A percentile compares a stretch with the other conserved stretches of the same genome.
Conservation (phyloP, 2,888 invertebrate species). For the Drosophila incognita region DNA sequence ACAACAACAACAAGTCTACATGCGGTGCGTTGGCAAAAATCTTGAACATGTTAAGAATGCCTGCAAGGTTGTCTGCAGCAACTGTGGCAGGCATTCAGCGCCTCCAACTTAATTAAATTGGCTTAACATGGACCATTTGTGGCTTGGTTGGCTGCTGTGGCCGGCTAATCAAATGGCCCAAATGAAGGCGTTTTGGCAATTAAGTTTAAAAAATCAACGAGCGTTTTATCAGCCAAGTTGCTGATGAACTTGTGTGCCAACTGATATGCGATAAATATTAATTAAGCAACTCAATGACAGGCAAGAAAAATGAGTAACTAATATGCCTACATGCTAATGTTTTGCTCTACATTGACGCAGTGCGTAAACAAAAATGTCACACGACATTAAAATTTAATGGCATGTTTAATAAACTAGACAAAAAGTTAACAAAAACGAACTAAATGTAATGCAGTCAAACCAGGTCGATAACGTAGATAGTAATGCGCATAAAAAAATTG, state of each 20-base stretch:
- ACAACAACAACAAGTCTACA: slow-evolving; percentile 27
- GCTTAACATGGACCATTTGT: slow-evolving; percentile 52
- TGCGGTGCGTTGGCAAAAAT: slow-evolving; percentile 71
- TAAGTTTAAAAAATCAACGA: slow-evolving; percentile 28
- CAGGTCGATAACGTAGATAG: slow-evolving; percentile 61
- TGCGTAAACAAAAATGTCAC: slow-evolving; percentile 68
- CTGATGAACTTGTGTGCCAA: slow-evolving; percentile 39
- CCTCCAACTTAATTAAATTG: slow-evolving; percentile 73
- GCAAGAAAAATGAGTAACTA: slow-evolving; percentile 58
- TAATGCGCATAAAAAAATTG: slow-evolving; percentile 39
- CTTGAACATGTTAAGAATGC: slow-evolving; percentile 74
- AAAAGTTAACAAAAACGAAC: slow-evolving; percentile 42
- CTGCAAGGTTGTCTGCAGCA: slow-evolving; percentile 67
- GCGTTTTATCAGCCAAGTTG: slow-evolving; percentile 22
- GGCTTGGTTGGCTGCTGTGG: slow-evolving; percentile 25
- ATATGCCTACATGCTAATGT: slow-evolving; percentile 65
- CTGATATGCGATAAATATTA: slow-evolving; percentile 64
- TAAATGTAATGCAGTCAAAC: slow-evolving; percentile 57
- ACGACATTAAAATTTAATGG: slow-evolving; percentile 70
- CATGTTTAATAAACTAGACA: slow-evolving; percentile 52
- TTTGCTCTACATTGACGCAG: slow-evolving; percentile 61
- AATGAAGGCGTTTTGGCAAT: slow-evolving; percentile 48
- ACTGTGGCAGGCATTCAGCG: slow-evolving; percentile 52
- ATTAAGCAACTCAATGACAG: slow-evolving; percentile 66
- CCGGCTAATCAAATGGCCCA: slow-evolving; percentile 61